Conservation (phyloP, 2,113 vertebrate genomes). For the Onychostoma macrolepis region DNA sequence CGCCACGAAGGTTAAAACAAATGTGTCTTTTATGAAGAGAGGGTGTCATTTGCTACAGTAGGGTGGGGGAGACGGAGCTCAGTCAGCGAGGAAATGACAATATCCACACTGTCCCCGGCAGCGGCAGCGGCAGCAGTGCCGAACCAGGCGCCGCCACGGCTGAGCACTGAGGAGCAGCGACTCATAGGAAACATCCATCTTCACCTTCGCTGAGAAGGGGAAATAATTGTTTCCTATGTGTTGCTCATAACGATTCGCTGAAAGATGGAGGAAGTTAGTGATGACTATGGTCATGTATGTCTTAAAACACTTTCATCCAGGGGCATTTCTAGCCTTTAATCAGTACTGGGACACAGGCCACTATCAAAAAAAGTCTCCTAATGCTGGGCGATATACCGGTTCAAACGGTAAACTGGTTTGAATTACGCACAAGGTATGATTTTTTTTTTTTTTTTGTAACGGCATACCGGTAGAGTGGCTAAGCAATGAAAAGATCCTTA, state of each 20-base stretch:
- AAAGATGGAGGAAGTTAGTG: neutral
- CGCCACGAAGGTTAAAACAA: slow-evolving; percentile 50
- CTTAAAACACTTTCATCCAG: neutral
- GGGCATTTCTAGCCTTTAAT: neutral
- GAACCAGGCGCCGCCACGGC: slow-evolving; percentile 53
- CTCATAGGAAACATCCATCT: slow-evolving; percentile 40
- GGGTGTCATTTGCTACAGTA: slow-evolving; percentile 42
- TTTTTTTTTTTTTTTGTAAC: too few species aligned
- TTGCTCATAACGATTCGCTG: neutral
- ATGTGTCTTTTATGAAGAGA: slow-evolving; percentile 56
- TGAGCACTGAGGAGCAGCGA: slow-evolving; percentile 25
- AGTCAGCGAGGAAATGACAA: slow-evolving; percentile 53
- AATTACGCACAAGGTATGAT: too few species aligned
- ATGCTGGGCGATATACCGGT: too few species aligned
- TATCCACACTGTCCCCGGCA: slow-evolving; percentile 49
- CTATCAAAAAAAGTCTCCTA: neutral
- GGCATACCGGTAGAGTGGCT: too few species aligned
- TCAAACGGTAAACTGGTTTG: too few species aligned
- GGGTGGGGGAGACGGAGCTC: slow-evolving; percentile 3
- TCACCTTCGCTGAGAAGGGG: slow-evolving; percentile 12
- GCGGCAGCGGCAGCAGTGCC: slow-evolving; percentile 21
- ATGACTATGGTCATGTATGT: neutral
- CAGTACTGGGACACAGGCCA: neutral
- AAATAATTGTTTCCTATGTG: slow-evolving; percentile 42
- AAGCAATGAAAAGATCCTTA: too few species aligned